phyloP scores from a whole-genome alignment of 2,797 vertebrate genomes.

The Scomberomorus guttatus region DNA sequence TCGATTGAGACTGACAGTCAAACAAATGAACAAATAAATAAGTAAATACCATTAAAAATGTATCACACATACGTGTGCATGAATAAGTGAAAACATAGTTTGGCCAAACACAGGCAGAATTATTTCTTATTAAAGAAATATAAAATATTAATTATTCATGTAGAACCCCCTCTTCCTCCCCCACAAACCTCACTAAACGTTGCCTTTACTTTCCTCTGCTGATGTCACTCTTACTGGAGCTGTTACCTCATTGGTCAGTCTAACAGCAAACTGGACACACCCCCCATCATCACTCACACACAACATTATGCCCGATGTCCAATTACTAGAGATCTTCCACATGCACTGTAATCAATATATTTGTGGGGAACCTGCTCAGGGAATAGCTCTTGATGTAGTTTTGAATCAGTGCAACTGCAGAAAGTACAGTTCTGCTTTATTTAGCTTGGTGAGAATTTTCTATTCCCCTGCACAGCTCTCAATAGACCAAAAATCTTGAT shows the following conservation, averaged over 20 bases:
- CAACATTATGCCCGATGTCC: conserved; percentile 27
- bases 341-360: conserved; percentile 38
- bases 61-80: conserved; percentile 69
- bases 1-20: conserved; percentile 49
- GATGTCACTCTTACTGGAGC: neutral
- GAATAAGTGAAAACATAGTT: conserved; percentile 68
- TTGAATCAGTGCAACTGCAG: conserved; percentile 51
- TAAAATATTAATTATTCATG: conserved; percentile 73
- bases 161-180: neutral
- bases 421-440: conserved; percentile 34
- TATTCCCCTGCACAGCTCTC: conserved; percentile 8
- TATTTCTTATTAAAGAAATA: conserved; percentile 73
- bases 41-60: conserved; percentile 76
- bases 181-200: conserved; percentile 1
- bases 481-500: conserved; percentile 2
- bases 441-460: conserved; percentile 16
- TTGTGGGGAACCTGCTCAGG: conserved; percentile 23
- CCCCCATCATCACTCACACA: conserved; percentile 30
- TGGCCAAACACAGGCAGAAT: conserved; percentile 62
- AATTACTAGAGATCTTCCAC: conserved; percentile 41
- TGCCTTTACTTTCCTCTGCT: conserved; percentile 1
- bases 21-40: conserved; percentile 78
- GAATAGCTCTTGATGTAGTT: conserved; percentile 26
- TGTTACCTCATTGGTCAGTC: conserved; percentile 25
- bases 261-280: conserved; percentile 36